These are phyloP conservation scores for Pediacus dermestoides DNA, from an alignment of 2,888 invertebrate genomes.

Conservation along the genomic window DNA sequence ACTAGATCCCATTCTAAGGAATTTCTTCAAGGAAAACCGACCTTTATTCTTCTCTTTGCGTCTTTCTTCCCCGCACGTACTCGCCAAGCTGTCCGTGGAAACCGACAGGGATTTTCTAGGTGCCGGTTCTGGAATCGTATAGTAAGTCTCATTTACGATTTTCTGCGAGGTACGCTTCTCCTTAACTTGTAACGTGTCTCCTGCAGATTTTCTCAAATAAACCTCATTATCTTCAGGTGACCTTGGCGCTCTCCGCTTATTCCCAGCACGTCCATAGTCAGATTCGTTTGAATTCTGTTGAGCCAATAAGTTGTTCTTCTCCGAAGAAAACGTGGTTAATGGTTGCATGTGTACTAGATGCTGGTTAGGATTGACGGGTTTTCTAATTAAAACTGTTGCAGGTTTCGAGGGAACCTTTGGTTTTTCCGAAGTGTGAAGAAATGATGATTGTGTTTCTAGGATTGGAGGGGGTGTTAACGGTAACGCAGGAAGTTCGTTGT, in stretches of 20 bases:
- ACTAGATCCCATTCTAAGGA: constrained; percentile 72
- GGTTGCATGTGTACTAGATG: constrained; percentile 19
- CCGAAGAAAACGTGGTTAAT: constrained; percentile 35
- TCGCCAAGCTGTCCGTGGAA: constrained; percentile 70
- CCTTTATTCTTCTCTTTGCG: constrained; percentile 68
- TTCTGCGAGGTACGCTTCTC: too few relatives aligned
- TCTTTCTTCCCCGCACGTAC: constrained; percentile 53
- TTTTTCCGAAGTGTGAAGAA: constrained; percentile 60
- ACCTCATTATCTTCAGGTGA: constrained; percentile 70
- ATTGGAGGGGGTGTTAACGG: constrained; percentile 67
- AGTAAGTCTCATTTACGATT: constrained; percentile 14
- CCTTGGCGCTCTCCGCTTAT: constrained; percentile 74
- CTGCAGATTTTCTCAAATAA: too few relatives aligned
- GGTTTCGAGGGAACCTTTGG: constrained; percentile 74
- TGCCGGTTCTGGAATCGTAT: constrained; percentile 59
- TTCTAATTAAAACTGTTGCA: constrained; percentile 41
- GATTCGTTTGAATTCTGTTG: constrained; percentile 59
- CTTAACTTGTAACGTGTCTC: too few relatives aligned
- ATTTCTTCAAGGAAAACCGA: constrained; percentile 79
- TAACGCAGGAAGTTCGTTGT: constrained; percentile 63
- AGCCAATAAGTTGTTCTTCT: constrained; percentile 47
- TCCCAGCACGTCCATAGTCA: constrained; percentile 48
- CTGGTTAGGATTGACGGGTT: constrained; percentile 27
- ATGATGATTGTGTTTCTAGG: constrained; percentile 59
- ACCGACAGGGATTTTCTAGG: constrained; percentile 69